phyloP scores from a whole-genome alignment of 2,888 invertebrate species.

The Operophtera brumata region DNA sequence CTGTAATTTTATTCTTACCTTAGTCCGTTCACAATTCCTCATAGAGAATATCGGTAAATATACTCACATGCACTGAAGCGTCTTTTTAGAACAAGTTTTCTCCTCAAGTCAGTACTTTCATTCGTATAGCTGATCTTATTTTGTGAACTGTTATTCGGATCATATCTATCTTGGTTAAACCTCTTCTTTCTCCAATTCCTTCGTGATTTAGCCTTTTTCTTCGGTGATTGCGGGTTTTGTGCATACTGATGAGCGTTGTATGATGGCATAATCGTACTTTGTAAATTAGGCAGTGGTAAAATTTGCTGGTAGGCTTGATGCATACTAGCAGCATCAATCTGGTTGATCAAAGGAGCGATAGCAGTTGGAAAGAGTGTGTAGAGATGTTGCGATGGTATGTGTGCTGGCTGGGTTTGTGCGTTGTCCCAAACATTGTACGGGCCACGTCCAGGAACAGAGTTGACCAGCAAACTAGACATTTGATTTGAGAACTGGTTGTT shows the following conservation, averaged over 20 bases:
- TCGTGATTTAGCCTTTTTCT: not conserved
- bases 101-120: constrained; percentile 40
- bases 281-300: not conserved
- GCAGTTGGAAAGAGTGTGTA: constrained; percentile 8
- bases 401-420: not conserved
- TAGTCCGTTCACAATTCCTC: too few relatives aligned
- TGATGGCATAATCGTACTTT: not conserved
- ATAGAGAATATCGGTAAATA: not conserved
- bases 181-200: not conserved
- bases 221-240: not conserved
- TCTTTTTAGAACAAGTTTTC: constrained; percentile 36
- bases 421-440: constrained; percentile 9
- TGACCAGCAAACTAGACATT: constrained; percentile 19
- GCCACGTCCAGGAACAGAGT: not conserved
- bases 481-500: constrained; percentile 41
- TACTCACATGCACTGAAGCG: constrained; percentile 25
- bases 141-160: not conserved
- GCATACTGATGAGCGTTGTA: not conserved
- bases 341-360: not conserved
- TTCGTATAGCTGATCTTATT: not conserved
- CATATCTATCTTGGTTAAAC: not conserved
- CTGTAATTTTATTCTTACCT: too few relatives aligned
- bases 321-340: not conserved
- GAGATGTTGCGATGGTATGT: not conserved
- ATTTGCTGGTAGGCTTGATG: constrained; percentile 5